Base-by-base conservation (phyloP, 1,140 invertebrate species). In the Tyrophagus putrescentiae region DNA sequence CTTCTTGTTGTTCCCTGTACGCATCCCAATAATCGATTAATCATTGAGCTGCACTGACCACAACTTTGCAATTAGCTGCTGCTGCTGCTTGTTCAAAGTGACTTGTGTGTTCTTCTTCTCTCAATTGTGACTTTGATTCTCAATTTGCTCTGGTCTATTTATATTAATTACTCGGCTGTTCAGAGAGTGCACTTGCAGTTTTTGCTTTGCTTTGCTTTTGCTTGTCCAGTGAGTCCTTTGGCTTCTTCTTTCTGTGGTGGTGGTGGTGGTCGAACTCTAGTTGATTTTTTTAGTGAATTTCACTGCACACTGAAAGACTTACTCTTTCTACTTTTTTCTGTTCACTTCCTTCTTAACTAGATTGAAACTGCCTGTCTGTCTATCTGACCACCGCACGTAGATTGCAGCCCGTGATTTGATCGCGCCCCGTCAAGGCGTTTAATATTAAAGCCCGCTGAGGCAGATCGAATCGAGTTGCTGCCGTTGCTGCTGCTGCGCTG, bases 1-100 rank as follows among this genome's bases (percentile, higher is more conserved):
- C n/a, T n/a, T n/a, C n/a, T n/a, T n/a, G n/a, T n/a, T n/a, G n/a
- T n/a, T n/a, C n/a, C n/a, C n/a, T n/a, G n/a, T n/a, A n/a, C n/a
- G n/a, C n/a, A n/a, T n/a, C n/a, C n/a, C 31, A 48, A 48, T 48
- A 48, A 48, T 48, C 45, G 45, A 48, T 48, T 48, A 48, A 48
- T 48, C 45, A 48, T 48, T 7, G 23, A 48, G 31, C 31, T 21
- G 45, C 13, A 48, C 7, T 18, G n/a, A n/a, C n/a, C n/a, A n/a
- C n/a, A 48, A 48, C 45, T 48, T 48, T 48, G 45, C 45, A 48
- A 48, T 48, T 48, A 48, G 45, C 31, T 21, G 45, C 45, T 7
- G 21, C 18, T 29, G 18, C 7, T 9, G 7, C 45, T n/a, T n/a
- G n/a, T n/a, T n/a, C 45, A 48, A 48, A 29, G 45, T 48, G 45